A percentile compares a stretch with the other conserved stretches of the same genome.
These are phyloP conservation scores for Illadopsis cleaveri DNA, from an alignment of 2,113 vertebrate genomes.

Conservation along the genomic window DNA sequence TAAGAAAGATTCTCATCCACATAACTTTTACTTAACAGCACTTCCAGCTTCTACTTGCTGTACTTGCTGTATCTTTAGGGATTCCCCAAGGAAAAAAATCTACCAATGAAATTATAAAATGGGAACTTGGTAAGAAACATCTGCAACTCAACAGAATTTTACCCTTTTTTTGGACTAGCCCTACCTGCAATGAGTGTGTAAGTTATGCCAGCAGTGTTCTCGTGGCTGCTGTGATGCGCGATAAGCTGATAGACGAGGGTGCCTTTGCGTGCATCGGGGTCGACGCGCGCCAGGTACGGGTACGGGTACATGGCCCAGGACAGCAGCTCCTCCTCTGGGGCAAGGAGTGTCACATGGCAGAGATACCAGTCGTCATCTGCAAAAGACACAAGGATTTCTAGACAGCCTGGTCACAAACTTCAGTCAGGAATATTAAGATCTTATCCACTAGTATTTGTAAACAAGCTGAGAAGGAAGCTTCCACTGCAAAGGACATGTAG, in stretches of 20 bases:
- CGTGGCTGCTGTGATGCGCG: constrained; percentile 23
- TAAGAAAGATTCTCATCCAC: neutral
- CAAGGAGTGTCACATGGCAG: constrained; percentile 79
- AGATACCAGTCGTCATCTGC: constrained; percentile 86
- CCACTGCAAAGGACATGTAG: neutral
- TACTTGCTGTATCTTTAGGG: neutral
- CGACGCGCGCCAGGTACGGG: constrained; percentile 80
- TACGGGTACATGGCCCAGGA: constrained; percentile 87
- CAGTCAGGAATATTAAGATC: neutral
- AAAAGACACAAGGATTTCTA: neutral
- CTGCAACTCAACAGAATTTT: neutral
- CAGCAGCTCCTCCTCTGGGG: constrained; percentile 75
- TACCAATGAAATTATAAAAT: neutral
- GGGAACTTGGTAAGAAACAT: neutral
- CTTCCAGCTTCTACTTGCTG: neutral
- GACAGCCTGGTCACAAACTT: neutral
- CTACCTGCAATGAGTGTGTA: constrained; percentile 82
- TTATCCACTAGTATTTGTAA: neutral
- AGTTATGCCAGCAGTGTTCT: constrained; percentile 58
- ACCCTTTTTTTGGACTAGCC: neutral
- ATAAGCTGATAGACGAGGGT: constrained; percentile 78
- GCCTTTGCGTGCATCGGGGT: constrained; percentile 76
- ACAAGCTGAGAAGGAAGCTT: neutral
- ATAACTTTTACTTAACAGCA: neutral
- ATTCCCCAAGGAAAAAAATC: neutral